Percentiles rank a stretch among this genome's conserved stretches.
These are phyloP conservation scores for Scylla paramamosain DNA, from an alignment of 1,140 invertebrate species.

Conservation along the genomic window DNA sequence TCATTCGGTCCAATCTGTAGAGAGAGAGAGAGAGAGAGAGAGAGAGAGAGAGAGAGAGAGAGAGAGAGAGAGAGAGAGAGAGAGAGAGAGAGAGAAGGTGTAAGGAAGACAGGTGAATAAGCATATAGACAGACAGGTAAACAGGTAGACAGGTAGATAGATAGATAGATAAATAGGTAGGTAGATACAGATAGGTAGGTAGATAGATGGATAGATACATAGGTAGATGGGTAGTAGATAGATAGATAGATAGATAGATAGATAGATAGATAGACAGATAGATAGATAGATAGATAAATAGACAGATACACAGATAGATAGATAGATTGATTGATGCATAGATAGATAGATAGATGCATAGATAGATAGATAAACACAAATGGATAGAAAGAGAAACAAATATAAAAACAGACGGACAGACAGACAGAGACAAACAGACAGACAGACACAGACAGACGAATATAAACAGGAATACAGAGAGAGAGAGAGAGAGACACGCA, in stretches of 20 bases:
- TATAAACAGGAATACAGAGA: too few relatives aligned
- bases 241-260: background rate
- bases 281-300: background rate
- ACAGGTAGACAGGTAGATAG: too few relatives aligned
- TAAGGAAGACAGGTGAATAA: too few relatives aligned
- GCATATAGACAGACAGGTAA: too few relatives aligned
- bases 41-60: conserved; percentile 31
- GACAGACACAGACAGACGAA: background rate
- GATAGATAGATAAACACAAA: too few relatives aligned
- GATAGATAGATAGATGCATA: too few relatives aligned
- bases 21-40: background rate
- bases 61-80: conserved; percentile 11
- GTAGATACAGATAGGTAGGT: too few relatives aligned
- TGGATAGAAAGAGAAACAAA: background rate
- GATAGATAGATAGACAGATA: background rate
- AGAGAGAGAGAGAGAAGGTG: background rate
- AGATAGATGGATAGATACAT: background rate
- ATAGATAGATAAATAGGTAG: too few relatives aligned
- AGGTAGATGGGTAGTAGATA: too few relatives aligned
- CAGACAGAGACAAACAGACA: background rate
- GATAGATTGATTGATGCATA: too few relatives aligned
- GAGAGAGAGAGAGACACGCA: too few relatives aligned
- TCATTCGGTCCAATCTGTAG: background rate
- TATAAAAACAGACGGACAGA: background rate
- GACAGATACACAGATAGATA: too few relatives aligned